Base-by-base conservation (phyloP, 1,140 invertebrate species). In the Popillia japonica region DNA sequence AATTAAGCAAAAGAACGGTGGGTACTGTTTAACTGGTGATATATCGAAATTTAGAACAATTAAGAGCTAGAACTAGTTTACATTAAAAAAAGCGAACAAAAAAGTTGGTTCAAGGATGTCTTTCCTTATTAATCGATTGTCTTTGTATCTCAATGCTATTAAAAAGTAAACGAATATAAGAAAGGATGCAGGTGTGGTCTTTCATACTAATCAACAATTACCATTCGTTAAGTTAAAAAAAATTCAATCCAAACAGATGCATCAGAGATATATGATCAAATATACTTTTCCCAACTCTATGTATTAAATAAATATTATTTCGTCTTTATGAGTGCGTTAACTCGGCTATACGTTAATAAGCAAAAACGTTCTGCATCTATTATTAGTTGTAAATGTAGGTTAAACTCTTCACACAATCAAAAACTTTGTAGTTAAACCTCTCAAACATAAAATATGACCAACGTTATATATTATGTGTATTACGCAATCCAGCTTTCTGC, bases 371-470 rank as follows among this genome's bases (percentile, higher is more conserved):
- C 17, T 55, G 48, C 48, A 22, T 68, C 61, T 68, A 68, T 68
- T 68, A 68, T 68, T 68, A 68, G 61, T 68, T 68, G 22, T n/a
- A 68, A 27, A 68, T 68, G 17, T 68, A 27, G 61, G 61, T 68
- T 68, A 68, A 68, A 20, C 61, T 68, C 61, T 68, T 34, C 20
- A 9, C 27, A 9, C 27, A 1, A 68, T 68, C 61, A 68, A 27
- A 68, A 22, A 68, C 61, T 68, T 68, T 22, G 27, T 6, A 68
- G 61, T 22, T 27, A 34, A 34, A 34, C 27, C 27, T 34, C 27
- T 68, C 61, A 22, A 68, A 23, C n/a, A 11, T 34, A 68, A 55
- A 55, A 55, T 55, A 55, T 55, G 3, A 55, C 48, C 48, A 17
- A 17, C 48, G 4, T n/a, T 14, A 14, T 14, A 55, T 6, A 55